Evolutionary conservation across 2,797 vertebrate genomes (phyloP).

Genomic region (Falco peregrinus): DNA sequence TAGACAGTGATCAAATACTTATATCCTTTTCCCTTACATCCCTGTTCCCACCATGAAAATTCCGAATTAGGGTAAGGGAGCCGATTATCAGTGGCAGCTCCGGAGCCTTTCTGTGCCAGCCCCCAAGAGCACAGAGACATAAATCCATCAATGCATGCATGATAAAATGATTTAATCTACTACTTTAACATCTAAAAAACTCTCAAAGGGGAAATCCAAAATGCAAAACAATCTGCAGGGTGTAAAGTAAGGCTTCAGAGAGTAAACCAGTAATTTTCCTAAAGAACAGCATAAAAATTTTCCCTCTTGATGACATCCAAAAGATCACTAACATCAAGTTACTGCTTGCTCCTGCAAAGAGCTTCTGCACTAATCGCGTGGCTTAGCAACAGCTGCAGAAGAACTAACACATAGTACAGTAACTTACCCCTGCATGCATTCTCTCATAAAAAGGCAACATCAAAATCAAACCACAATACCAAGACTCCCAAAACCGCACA

Average conservation of each 20-base stretch:
- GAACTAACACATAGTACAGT: constrained; percentile 6
- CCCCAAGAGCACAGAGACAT: constrained; percentile 1
- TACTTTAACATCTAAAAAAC: background rate
- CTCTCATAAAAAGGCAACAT: constrained; percentile 20
- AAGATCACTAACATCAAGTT: constrained; percentile 42
- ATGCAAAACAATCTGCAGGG: background rate
- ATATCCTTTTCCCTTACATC: background rate
- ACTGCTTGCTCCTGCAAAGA: constrained; percentile 11
- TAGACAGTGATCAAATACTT: constrained; percentile 8
- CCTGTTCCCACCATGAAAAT: background rate
- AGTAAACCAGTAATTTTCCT: constrained; percentile 23
- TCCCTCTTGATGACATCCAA: constrained; percentile 25
- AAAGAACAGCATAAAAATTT: constrained; percentile 10
- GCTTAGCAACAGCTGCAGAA: constrained; percentile 32
- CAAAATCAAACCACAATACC: constrained; percentile 13
- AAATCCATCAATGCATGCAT: constrained; percentile 25
- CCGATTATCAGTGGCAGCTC: constrained; percentile 19
- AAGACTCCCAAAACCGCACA: background rate
- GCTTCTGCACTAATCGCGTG: constrained; percentile 14
- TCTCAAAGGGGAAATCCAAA: constrained; percentile 33
- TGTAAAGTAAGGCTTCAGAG: background rate
- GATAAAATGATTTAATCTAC: constrained; percentile 38
- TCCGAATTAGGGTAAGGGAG: background rate
- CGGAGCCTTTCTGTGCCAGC: background rate
- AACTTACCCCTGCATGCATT: background rate